Evolutionary conservation across 2,797 vertebrate species (phyloP).

Genomic region (Lagodon rhomboides): DNA sequence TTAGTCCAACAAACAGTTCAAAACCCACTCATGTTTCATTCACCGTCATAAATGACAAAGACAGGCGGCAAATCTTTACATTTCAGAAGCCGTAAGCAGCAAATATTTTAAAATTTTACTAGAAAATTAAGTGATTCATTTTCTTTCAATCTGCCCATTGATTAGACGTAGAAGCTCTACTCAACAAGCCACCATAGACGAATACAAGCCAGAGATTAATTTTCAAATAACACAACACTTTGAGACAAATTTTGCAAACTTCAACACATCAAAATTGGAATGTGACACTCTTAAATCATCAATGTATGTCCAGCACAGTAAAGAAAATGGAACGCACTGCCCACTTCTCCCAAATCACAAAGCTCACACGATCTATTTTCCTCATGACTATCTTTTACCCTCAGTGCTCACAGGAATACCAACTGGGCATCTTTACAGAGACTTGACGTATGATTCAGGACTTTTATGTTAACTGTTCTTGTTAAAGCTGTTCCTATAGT

Average conservation of each 20-base stretch:
- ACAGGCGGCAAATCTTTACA: too few relatives aligned
- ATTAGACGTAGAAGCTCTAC: too few relatives aligned
- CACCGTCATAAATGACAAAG: too few relatives aligned
- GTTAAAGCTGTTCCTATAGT: neutral
- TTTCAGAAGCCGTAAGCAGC: too few relatives aligned
- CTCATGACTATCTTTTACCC: neutral
- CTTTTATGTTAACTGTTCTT: neutral
- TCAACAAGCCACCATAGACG: neutral
- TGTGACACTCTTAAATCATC: neutral
- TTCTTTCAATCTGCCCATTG: too few relatives aligned
- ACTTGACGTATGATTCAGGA: neutral
- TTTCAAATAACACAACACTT: conserved; percentile 7
- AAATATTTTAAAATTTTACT: too few relatives aligned
- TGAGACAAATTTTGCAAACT: neutral
- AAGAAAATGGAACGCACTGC: neutral
- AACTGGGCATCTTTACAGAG: neutral
- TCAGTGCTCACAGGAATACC: neutral
- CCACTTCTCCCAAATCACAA: neutral
- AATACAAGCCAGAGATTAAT: neutral
- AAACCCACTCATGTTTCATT: too few relatives aligned
- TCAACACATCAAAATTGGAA: neutral
- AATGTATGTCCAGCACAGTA: neutral
- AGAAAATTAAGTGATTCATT: too few relatives aligned
- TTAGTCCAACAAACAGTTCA: too few relatives aligned
- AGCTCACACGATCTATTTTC: neutral